Base-by-base conservation (phyloP, 2,113 vertebrate genomes). In the Promerops cafer region DNA sequence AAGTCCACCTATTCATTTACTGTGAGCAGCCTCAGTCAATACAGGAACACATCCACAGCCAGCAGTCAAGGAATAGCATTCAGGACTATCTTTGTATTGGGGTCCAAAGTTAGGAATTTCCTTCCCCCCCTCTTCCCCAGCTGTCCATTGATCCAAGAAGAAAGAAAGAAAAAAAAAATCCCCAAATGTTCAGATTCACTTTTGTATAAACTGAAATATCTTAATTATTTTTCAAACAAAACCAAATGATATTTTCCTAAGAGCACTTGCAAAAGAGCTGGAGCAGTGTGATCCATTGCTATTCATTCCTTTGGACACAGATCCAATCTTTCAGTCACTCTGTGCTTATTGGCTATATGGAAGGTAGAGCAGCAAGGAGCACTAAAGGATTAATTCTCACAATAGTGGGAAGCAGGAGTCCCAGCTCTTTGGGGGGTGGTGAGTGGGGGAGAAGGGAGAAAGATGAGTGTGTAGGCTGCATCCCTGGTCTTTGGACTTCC, bases 331-430 rank as follows among this genome's bases (percentile, higher is more conserved):
- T 65, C 74, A 82, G 68, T 33, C 40, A 16, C 66, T 81, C 90
- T 26, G 42, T 80, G 72, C 87, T 92, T 79, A 80, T 27, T 93
- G 85, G 87, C 77, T 78, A 11, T 9, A 28, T 2, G 68, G 84
- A 96, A 93, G 91, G 95, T 82, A 93, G 50, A 86, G 77, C 83
- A 85, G 87, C 5, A 20, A 96, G 89, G 28, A 90, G 52, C 76
- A 74, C 87, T 56, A 30, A 83, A 90, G 90, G 94, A 96, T 96
- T 97, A 96, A 84, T 89, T 70, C 94, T 91, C 63, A 96, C 93
- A 97, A 96, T 70, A 93, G 95, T 7, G 13, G 82, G 65, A 95
- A 87, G 90, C 93, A 86, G 90, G 69, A 95, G 56, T 84, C 54
- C 83, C 4, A 11, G 74, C 70, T 89, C 59, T 39, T 57, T 17